phyloP scores from a whole-genome alignment of 2,797 vertebrate species.

The Eutrigla gurnardus region DNA sequence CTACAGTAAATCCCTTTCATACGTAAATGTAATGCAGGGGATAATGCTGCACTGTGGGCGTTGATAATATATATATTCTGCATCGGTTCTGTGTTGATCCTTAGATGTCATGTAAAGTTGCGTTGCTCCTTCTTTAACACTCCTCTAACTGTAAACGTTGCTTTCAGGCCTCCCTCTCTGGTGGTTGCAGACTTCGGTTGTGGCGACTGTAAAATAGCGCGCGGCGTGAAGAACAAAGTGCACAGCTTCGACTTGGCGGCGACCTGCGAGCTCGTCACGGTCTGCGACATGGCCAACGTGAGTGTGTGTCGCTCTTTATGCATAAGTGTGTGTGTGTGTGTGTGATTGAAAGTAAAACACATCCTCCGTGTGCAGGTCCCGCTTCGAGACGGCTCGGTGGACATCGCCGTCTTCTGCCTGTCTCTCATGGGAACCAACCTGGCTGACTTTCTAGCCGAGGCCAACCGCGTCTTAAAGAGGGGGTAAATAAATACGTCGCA shows the following conservation, averaged over 20 bases:
- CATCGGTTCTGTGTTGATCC: neutral
- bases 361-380: slow-evolving; percentile 86
- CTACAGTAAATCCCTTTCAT: neutral
- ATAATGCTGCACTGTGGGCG: slow-evolving; percentile 28
- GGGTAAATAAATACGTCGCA: slow-evolving; percentile 79
- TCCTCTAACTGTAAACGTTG: neutral
- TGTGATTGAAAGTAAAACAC: neutral
- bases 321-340: neutral
- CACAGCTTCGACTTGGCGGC: slow-evolving; percentile 93
- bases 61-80: neutral
- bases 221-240: slow-evolving; percentile 89
- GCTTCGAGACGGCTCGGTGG: slow-evolving; percentile 83
- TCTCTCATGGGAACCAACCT: slow-evolving; percentile 97
- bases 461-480: slow-evolving; percentile 90
- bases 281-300: slow-evolving; percentile 95
- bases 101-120: neutral
- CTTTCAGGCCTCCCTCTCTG: slow-evolving; percentile 85
- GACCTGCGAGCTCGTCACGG: slow-evolving; percentile 87
- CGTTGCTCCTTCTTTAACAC: neutral
- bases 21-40: slow-evolving; percentile 2
- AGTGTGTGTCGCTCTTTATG: slow-evolving; percentile 38
- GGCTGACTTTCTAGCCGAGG: slow-evolving; percentile 91
- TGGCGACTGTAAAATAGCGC: slow-evolving; percentile 92
- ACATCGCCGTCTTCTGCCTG: slow-evolving; percentile 94
- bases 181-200: slow-evolving; percentile 97